These are phyloP conservation scores for Cinclus mexicanus DNA, from an alignment of 2,113 vertebrate species.

Conservation along the genomic window DNA sequence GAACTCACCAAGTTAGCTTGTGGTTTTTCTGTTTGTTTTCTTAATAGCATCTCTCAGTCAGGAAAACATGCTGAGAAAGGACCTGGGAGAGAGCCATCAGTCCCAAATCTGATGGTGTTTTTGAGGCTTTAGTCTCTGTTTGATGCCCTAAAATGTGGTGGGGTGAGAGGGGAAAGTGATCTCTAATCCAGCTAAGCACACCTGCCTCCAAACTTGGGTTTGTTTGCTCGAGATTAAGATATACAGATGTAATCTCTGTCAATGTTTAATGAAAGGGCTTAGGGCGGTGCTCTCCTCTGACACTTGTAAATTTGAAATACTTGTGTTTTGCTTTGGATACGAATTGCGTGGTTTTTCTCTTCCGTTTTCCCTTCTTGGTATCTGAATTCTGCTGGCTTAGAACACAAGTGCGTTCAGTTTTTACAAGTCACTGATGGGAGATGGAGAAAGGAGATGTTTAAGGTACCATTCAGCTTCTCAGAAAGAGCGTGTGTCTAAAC, in stretches of 20 bases:
- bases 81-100: not conserved
- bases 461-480: not conserved
- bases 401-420: not conserved
- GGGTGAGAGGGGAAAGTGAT: not conserved
- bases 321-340: not conserved
- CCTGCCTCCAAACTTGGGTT: not conserved
- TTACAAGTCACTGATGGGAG: not conserved
- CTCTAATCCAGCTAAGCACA: not conserved
- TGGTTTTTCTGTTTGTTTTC: not conserved
- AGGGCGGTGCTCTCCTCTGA: slow-evolving; percentile 20
- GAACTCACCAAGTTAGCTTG: not conserved
- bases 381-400: slow-evolving; percentile 19
- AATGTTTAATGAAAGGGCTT: slow-evolving; percentile 62
- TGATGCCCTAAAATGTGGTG: not conserved
- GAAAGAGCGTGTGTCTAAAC: not conserved
- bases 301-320: not conserved
- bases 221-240: not conserved
- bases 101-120: not conserved
- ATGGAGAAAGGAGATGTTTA: not conserved
- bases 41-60: not conserved
- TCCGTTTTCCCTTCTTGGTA: not conserved
- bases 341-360: not conserved
- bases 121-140: not conserved
- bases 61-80: not conserved
- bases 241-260: slow-evolving; percentile 7